These are phyloP conservation scores for Zootoca vivipara DNA, from an alignment of 2,113 vertebrate species.

Conservation along the genomic window DNA sequence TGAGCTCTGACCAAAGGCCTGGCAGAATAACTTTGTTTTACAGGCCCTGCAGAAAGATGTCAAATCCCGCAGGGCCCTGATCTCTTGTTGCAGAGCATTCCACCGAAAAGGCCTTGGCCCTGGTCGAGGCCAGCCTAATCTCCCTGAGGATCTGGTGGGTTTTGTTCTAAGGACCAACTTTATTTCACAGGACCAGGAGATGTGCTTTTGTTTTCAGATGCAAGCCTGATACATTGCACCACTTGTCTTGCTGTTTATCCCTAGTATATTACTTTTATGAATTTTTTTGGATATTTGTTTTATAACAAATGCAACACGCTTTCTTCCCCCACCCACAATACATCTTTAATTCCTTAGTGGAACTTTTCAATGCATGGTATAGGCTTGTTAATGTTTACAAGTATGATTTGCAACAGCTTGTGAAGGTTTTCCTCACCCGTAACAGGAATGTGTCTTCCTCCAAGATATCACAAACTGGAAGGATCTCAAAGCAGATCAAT, in stretches of 20 bases:
- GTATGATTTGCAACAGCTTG: neutral
- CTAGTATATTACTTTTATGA: neutral
- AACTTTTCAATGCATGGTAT: neutral
- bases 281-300: neutral
- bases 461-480: neutral
- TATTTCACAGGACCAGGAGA: neutral
- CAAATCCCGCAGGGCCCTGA: no score
- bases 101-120: no score
- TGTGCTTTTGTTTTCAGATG: neutral
- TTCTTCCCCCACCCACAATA: neutral
- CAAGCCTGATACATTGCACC: neutral
- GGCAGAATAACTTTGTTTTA: no score
- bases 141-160: accelerated
- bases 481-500: neutral
- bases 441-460: neutral
- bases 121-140: no score
- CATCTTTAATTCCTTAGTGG: neutral
- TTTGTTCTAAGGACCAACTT: neutral
- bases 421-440: neutral
- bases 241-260: slow-evolving; percentile 11
- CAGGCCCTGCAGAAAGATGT: no score
- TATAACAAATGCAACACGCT: neutral
- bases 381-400: neutral
- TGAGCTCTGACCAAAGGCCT: no score
- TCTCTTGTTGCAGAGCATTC: no score